Evolutionary conservation across 2,888 invertebrate species (phyloP).

Genomic region (Drosophila seclusa): DNA sequence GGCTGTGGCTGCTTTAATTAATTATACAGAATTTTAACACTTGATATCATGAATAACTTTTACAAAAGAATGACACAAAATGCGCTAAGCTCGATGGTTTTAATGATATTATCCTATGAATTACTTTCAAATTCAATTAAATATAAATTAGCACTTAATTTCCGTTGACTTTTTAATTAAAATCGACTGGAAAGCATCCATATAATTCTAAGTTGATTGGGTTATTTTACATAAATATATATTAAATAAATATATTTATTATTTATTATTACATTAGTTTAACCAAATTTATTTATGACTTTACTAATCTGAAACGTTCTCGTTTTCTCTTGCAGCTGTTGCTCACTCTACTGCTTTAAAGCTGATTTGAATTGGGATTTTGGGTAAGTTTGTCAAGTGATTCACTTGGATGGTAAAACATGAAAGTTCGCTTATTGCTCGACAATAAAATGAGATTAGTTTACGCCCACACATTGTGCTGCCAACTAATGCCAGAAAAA

Average conservation of each 20-base stretch:
- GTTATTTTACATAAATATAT: neutral
- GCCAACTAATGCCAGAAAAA: constrained; percentile 8
- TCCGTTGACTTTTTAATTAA: neutral
- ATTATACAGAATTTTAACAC: neutral
- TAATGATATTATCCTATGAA: neutral
- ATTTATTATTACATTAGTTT: neutral
- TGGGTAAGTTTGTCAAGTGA: constrained; percentile 1
- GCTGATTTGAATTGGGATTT: neutral
- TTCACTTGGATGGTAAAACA: constrained; percentile 8
- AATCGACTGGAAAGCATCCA: neutral
- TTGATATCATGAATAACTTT: constrained; percentile 27
- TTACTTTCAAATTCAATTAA: neutral
- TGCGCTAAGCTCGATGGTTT: neutral
- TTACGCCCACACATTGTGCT: neutral
- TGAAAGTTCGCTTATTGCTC: neutral
- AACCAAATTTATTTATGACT: neutral
- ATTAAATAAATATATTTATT: neutral
- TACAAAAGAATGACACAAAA: constrained; percentile 26
- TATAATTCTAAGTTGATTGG: neutral
- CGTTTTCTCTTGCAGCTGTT: neutral
- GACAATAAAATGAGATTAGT: constrained; percentile 5
- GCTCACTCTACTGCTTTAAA: neutral
- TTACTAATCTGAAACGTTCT: neutral
- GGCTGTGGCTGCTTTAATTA: constrained; percentile 1
- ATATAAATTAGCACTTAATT: neutral